phyloP scores from a whole-genome alignment of 30 jellyfish, hydroid and myxozoan species.

The Nemopilema nomurai region DNA sequence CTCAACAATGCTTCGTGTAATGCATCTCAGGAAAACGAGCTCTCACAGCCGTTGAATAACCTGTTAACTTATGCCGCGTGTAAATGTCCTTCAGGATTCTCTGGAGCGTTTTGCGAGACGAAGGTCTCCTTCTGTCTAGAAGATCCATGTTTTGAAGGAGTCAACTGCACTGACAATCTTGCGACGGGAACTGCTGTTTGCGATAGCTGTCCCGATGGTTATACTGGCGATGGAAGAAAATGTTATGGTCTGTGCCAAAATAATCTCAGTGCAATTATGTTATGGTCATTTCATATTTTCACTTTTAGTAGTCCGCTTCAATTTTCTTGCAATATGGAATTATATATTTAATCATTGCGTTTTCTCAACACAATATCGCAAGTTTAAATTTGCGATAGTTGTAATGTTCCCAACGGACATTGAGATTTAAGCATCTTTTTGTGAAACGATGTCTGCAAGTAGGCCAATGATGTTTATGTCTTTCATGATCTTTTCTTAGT shows the following conservation, averaged over 20 bases:
- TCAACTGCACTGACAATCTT: conserved; percentile 46
- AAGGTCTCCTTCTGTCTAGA: conserved; percentile 14
- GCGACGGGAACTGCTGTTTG: conserved; percentile 11
- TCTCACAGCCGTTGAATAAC: not conserved
- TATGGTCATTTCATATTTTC: too few species aligned
- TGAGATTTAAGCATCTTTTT: too few species aligned
- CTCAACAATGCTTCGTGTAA: conserved; percentile 60
- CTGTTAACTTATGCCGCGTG: conserved; percentile 29
- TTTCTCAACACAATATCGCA: too few species aligned
- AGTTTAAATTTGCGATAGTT: too few species aligned
- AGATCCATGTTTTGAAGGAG: conserved; percentile 60
- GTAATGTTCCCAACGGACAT: too few species aligned
- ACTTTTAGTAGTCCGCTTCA: not conserved
- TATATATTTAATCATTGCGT: too few species aligned
- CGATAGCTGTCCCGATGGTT: conserved; percentile 53
- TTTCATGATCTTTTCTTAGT: not conserved
- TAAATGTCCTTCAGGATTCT: conserved; percentile 30
- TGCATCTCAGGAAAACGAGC: not conserved
- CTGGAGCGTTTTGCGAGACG: conserved; percentile 48
- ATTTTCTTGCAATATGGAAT: not conserved
- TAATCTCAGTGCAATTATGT: too few species aligned
- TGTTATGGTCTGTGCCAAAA: conserved; percentile 45
- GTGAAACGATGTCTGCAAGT: too few species aligned
- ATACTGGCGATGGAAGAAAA: conserved; percentile 65
- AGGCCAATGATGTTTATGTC: not conserved